Evolutionary conservation across 1,140 invertebrate species (phyloP).

Genomic region (Plodia interpunctella): DNA sequence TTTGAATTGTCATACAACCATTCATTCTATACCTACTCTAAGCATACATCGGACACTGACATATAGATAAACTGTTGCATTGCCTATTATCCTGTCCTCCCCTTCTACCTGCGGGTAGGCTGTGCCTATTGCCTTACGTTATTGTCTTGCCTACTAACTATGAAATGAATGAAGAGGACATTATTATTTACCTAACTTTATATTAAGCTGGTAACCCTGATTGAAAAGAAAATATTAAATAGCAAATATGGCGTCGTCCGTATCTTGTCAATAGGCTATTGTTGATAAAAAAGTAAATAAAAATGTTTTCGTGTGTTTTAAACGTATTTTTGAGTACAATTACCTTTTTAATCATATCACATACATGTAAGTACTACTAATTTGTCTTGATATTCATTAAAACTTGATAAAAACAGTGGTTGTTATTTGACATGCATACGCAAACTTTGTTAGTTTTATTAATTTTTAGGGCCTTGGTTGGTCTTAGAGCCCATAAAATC

Average conservation of each 20-base stretch:
- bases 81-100: no score
- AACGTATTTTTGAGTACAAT: slow-evolving; percentile 44
- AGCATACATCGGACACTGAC: no score
- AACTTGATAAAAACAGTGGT: background rate
- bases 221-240: no score
- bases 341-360: slow-evolving; percentile 32
- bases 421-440: background rate
- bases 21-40: no score
- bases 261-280: slow-evolving; percentile 58
- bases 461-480: background rate
- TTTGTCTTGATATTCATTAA: background rate
- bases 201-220: background rate
- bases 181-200: no score
- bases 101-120: no score
- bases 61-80: no score
- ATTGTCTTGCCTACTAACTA: no score
- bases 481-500: background rate
- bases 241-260: slow-evolving; percentile 52
- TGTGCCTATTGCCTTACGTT: no score
- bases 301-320: slow-evolving; percentile 53
- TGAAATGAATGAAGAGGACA: no score
- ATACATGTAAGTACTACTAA: slow-evolving; percentile 50
- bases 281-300: slow-evolving; percentile 55
- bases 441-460: slow-evolving; percentile 5
- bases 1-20: no score